phyloP scores from a whole-genome alignment of 2,797 vertebrate genomes.

The Mormyrus hasselquistii region DNA sequence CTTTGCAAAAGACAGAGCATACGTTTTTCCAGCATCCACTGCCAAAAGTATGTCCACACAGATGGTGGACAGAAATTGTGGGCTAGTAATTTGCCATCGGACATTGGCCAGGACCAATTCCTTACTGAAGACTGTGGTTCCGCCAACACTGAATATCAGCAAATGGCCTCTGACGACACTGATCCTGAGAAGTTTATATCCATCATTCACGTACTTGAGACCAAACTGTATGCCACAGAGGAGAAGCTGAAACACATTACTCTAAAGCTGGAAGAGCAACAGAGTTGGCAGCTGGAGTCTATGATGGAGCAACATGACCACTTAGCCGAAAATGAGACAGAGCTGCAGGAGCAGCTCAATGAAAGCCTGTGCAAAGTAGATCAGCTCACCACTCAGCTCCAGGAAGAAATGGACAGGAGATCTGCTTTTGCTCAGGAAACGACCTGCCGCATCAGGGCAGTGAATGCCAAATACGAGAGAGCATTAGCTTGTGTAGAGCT shows the following conservation, averaged over 20 bases:
- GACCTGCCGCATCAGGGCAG: conserved; percentile 49
- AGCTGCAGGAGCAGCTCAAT: conserved; percentile 59
- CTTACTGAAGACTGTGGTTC: conserved; percentile 63
- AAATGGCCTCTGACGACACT: conserved; percentile 43
- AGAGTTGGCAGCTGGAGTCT: conserved; percentile 55
- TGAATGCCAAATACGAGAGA: conserved; percentile 65
- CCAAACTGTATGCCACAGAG: conserved; percentile 82
- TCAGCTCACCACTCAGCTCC: conserved; percentile 53
- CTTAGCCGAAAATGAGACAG: conserved; percentile 56
- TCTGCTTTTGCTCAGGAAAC: conserved; percentile 46
- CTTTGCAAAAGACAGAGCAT: conserved; percentile 80
- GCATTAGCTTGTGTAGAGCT: conserved; percentile 76
- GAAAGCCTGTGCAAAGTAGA: conserved; percentile 58
- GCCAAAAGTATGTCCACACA: conserved; percentile 77
- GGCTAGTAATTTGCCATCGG: conserved; percentile 60
- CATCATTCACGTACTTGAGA: conserved; percentile 84
- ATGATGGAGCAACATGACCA: conserved; percentile 57
- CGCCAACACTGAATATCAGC: conserved; percentile 60
- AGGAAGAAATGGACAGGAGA: conserved; percentile 58
- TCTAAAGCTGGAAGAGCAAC: conserved; percentile 71
- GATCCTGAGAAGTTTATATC: conserved; percentile 83
- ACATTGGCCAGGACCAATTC: conserved; percentile 61
- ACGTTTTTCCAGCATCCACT: conserved; percentile 87
- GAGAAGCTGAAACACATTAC: conserved; percentile 84
- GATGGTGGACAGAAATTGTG: conserved; percentile 66